These are phyloP conservation scores for Periplaneta americana DNA, from an alignment of 1,140 invertebrate genomes.

Conservation along the genomic window DNA sequence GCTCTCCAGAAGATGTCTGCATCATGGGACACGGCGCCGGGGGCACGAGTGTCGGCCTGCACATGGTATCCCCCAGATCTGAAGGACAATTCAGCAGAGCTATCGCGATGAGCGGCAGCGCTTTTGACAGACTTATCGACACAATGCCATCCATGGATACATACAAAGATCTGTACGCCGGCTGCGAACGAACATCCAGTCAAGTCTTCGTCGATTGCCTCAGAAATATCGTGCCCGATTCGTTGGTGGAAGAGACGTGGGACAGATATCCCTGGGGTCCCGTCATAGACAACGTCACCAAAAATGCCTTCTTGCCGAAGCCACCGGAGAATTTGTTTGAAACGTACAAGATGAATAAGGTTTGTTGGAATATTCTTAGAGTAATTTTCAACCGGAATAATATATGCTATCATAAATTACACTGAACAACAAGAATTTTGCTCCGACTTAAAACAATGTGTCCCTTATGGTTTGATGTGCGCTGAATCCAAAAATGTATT, in stretches of 20 bases:
- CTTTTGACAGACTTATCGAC: slow-evolving; percentile 38
- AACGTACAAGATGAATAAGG: background rate
- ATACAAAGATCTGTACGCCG: background rate
- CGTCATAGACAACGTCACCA: slow-evolving; percentile 39
- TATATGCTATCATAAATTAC: too few species aligned
- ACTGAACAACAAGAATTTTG: too few species aligned
- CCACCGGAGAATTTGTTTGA: background rate
- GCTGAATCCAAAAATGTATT: too few species aligned
- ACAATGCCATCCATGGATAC: background rate
- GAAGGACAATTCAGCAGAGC: slow-evolving; percentile 55
- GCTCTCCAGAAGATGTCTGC: slow-evolving; percentile 75
- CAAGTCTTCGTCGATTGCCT: background rate
- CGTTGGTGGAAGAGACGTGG: background rate
- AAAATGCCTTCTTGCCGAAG: slow-evolving; percentile 28
- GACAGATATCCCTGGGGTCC: slow-evolving; percentile 1
- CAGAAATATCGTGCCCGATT: background rate
- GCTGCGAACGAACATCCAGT: background rate
- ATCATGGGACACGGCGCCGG: slow-evolving; percentile 84
- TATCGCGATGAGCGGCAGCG: slow-evolving; percentile 68
- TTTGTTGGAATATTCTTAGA: background rate
- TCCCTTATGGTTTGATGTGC: too few species aligned
- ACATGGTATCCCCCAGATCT: slow-evolving; percentile 57
- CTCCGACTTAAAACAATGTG: too few species aligned
- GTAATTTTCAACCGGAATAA: too few species aligned
- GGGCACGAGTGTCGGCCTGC: slow-evolving; percentile 65